Base-by-base conservation (phyloP, 1,140 invertebrate species). In the Dreissena polymorpha region DNA sequence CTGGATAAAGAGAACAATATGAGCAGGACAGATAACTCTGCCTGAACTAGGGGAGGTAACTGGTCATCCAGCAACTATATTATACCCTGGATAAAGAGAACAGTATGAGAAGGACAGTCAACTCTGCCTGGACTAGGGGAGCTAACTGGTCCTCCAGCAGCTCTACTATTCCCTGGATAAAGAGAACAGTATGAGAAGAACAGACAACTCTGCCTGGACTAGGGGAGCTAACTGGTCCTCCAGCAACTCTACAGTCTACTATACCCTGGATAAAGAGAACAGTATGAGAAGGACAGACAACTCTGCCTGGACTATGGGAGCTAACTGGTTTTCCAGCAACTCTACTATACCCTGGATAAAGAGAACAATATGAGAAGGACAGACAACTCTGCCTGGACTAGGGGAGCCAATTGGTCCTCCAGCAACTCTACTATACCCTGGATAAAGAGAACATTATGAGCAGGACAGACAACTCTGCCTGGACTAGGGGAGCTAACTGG, bases 371-470 rank as follows among this genome's bases (percentile, higher is more conserved):
- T 6, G 7, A 99, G 98, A 12, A 99, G 94, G 21, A 99, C 95
- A 8, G 98, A 99, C 68, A 98, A 94, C 93, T 99, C 99, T 0
- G 98, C 98, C 89, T 98, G 97, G 50, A 99, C 97, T 63, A 99
- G 93, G 29, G 98, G 98, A 80, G 97, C 96, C 63, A 99, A 94
- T 92, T 99, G 98, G 90, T 98, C 97, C 93, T 99, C 97, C 68
- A 99, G 92, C 23, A 99, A 94, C 0, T 96, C 95, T 0, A 99
- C 97, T 87, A 99, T 99, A 90, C 98, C 98, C 93, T 94, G 85
- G 64, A 91, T 85, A 72, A 63, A 75, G 29, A 50, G 16, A 21
- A 68, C 6, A 7, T 6, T 21, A 6, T 6, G 7, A 99, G 98
- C 13, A 99, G 94, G 21, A 99, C 95, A 8, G 98, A 99, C 68